These are phyloP conservation scores for Mythimna loreyi DNA, from an alignment of 2,888 invertebrate species.

Conservation along the genomic window DNA sequence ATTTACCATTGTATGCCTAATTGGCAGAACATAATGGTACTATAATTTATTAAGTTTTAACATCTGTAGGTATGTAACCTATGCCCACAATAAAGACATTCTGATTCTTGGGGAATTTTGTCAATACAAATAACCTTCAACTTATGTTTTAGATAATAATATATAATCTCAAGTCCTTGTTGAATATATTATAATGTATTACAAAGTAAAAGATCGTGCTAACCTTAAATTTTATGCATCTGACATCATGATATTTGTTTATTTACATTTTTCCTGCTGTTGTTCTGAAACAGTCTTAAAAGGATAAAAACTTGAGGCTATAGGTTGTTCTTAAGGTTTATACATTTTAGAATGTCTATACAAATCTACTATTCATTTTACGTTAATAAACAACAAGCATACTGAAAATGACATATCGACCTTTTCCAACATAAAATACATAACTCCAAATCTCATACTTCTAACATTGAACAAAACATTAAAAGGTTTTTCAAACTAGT, in stretches of 20 bases:
- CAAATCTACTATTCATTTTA: background rate
- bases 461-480: no score
- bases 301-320: background rate
- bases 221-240: constrained; percentile 33
- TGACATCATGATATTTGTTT: constrained; percentile 29
- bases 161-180: constrained; percentile 25
- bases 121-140: constrained; percentile 14
- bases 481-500: no score
- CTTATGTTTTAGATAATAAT: constrained; percentile 30
- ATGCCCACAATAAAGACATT: no score
- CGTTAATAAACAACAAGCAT: background rate
- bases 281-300: constrained; percentile 2
- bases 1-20: no score
- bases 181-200: constrained; percentile 17
- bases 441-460: no score
- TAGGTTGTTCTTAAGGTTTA: background rate
- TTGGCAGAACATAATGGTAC: no score
- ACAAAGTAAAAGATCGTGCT: constrained; percentile 15
- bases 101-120: constrained; percentile 23
- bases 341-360: no score
- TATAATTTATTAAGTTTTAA: no score
- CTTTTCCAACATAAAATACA: no score
- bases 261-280: constrained; percentile 33
- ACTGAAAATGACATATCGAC: no score
- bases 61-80: no score